Base-by-base conservation (phyloP, 1,140 invertebrate species). In the Tetraneura akinire region DNA sequence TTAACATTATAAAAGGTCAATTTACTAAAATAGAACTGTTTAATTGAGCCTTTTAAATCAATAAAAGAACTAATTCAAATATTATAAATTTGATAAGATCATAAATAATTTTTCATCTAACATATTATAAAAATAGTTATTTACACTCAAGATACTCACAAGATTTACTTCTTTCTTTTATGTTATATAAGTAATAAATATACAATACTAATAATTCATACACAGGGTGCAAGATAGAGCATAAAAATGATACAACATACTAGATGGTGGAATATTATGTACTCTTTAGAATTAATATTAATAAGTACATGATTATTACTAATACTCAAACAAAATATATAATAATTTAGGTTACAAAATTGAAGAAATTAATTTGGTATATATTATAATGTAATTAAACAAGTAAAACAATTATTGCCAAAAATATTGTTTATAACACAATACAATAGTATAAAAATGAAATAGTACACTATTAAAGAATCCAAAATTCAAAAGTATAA, bases 81-180 rank as follows among this genome's bases (percentile, higher is more conserved):
- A 16, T n/a, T 23, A 51, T 18, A 47, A 23, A 51, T 71, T n/a
- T 29, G 68, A 71, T 51, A 49, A 51, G 26, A 29, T 49, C 16
- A 29, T 18, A 70, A 26, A 47, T 64, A 18, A 64, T 70, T 49
- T 70, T 70, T 70, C 21, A 47, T 49, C 66, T 47, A 49, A 47
- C 49, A 70, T 70, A 49, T 51, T 71, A 71, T 49, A 71, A 71
- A 71, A 71, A 71, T 71, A 71, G 29, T 51, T 71, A 71, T 71
- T 29, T 71, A 71, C 68, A 71, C 9, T 51, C 16, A 0, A 16
- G 18, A 51, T 23, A n/a, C 16, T 26, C 45, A 70, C 42, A 68
- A 68, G 37, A 23, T 68, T 47, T 47, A 9, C 42, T 68, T 45
- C 42, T 51, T 71, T 29, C 26, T n/a, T 47, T 51, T 13, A 29